These are phyloP conservation scores for Siniperca chuatsi DNA, from an alignment of 2,113 vertebrate species.

Conservation along the genomic window DNA sequence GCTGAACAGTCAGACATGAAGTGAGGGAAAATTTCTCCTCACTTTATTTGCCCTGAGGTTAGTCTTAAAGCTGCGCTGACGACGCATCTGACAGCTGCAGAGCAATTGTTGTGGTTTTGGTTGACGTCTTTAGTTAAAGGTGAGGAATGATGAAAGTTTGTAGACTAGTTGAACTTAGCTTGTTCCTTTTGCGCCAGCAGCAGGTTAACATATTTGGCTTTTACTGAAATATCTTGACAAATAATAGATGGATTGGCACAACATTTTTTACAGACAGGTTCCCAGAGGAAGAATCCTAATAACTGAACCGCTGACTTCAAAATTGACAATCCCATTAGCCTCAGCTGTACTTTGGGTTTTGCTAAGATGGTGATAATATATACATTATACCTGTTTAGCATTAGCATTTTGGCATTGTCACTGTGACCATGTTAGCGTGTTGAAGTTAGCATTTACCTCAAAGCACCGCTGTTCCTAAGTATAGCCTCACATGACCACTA, in stretches of 20 bases:
- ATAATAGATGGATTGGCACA: not conserved
- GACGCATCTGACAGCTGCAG: constrained; percentile 2
- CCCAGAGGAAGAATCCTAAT: not conserved
- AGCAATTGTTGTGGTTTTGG: not conserved
- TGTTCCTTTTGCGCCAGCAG: not conserved
- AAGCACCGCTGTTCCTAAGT: no score
- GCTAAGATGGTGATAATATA: not conserved
- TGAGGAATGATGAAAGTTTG: not conserved
- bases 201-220: not conserved
- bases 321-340: no score
- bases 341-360: not conserved
- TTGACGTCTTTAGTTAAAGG: not conserved
- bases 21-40: constrained; percentile 24
- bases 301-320: no score
- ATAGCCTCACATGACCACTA: no score
- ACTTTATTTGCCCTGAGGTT: constrained; percentile 24
- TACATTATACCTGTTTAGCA: not conserved
- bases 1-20: constrained; percentile 38
- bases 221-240: no score
- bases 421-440: not conserved
- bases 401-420: not conserved
- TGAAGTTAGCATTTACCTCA: no score
- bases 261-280: not conserved
- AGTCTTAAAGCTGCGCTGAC: constrained; percentile 6
- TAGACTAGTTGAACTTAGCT: not conserved